Evolutionary conservation across 2,113 vertebrate species (phyloP), one percentile per base, ranked within the genome.

Genomic region (Craseonycteris thonglongyai): DNA sequence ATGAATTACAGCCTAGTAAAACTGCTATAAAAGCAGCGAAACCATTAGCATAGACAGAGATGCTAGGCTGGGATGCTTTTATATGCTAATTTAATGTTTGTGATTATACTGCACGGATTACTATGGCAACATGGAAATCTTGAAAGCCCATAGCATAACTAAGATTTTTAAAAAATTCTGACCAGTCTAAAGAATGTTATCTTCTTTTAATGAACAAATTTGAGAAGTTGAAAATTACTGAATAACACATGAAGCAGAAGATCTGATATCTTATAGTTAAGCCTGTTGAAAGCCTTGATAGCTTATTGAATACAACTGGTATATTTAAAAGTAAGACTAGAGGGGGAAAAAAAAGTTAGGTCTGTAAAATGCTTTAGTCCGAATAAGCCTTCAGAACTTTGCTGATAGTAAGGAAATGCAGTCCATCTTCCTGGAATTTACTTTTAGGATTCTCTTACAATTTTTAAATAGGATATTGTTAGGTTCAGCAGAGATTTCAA

Each of bases 161-260:
- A 96, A 95, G 96, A 59, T 75, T 51, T 96, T 49, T 92, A 92
- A 72, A 93, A 95, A 93, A 80, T 90, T 61, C 95, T 96, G 54
- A 40, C 56, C 92, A 42, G 49, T 79, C 38, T 87, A 96, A 97
- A 63, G 61, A 96, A 95, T 21, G 42, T 88, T 97, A 97, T 93
- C 93, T 95, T 96, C 4, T 58, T 93, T 63, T 35, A 95, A 96
- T 95, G 83, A 51, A 95, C 90, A 95, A 91, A 96, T 97, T 96
- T 95, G 88, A 96, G 92, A 96, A 97, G 97, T 93, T 95, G 97
- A 96, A 96, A 96, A 95, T 76, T 96, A 91, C 76, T 95, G 97
- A 95, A 81, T 95, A 1, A 5, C 84, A 80, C 88, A 88, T 95
- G 95, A 97, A 95, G 38, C 13, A 91, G 95, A 82, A 75, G 91